A percentile compares a stretch with the other conserved stretches of the same genome.
Evolutionary conservation across 2,113 vertebrate genomes (phyloP).

Genomic region (Lepus timidus): DNA sequence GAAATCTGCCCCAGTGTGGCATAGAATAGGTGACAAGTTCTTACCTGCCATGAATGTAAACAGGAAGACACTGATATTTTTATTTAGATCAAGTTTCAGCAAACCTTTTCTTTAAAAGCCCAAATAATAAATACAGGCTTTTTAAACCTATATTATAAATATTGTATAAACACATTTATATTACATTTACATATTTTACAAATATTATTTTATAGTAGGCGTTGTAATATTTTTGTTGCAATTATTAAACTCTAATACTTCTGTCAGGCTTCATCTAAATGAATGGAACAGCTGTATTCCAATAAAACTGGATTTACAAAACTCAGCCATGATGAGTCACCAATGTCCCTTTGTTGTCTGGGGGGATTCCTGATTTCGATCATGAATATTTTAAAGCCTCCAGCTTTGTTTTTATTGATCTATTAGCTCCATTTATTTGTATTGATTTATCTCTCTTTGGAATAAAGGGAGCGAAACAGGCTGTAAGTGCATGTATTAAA

Average conservation of each 20-base stretch:
- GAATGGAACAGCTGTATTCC: not conserved
- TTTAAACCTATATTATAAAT: not conserved
- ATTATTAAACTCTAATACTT: not conserved
- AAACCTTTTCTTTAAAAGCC: not conserved
- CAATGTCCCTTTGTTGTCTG: not conserved
- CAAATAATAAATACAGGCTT: not conserved
- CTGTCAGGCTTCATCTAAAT: not conserved
- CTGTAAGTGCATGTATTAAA: not conserved
- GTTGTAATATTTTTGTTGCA: not conserved
- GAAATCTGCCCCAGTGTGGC: not conserved
- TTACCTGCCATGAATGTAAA: not conserved
- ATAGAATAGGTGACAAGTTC: not conserved
- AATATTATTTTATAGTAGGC: not conserved
- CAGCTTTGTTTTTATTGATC: not conserved
- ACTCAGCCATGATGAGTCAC: not conserved
- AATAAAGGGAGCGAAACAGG: not conserved
- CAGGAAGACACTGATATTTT: not conserved
- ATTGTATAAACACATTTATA: not conserved
- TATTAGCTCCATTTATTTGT: not conserved
- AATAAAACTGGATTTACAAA: not conserved
- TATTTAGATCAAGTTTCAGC: not conserved
- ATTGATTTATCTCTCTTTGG: constrained; percentile 23
- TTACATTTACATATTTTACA: too few relatives aligned
- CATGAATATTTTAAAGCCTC: not conserved
- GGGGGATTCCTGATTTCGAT: not conserved